phyloP scores from a whole-genome alignment of 1,140 invertebrate species.

The Homarus americanus region DNA sequence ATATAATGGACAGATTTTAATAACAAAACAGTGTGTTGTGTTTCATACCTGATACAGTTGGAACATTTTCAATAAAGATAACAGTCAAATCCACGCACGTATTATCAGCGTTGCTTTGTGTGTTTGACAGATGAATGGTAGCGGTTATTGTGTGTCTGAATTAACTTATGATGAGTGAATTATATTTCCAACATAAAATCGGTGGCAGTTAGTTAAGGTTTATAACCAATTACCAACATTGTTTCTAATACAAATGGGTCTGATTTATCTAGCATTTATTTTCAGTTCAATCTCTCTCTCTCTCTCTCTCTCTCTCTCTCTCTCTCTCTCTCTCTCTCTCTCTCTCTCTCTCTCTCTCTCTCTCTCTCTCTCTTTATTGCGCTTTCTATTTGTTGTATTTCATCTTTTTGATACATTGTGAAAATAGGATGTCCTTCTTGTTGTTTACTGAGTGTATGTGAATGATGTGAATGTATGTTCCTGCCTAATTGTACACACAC shows the following conservation, averaged over 20 bases:
- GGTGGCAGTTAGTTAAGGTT: neutral
- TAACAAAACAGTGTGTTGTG: neutral
- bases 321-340: too few species aligned
- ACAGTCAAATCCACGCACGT: neutral
- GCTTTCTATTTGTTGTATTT: too few species aligned
- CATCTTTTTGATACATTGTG: too few species aligned
- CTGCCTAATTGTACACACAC: too few species aligned
- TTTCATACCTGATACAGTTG: too few species aligned
- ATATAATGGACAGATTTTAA: neutral
- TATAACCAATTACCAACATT: neutral
- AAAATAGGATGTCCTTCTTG: too few species aligned
- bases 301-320: neutral
- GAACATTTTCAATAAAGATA: neutral
- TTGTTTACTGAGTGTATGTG: too few species aligned
- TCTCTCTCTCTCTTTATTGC: too few species aligned
- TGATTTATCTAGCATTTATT: neutral
- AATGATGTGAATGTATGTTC: too few species aligned
- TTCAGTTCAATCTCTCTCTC: neutral
- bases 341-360: too few species aligned
- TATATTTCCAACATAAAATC: neutral
- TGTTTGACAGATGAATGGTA: slow-evolving; percentile 3
- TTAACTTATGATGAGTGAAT: neutral
- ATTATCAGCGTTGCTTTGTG: slow-evolving; percentile 2
- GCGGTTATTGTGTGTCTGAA: neutral
- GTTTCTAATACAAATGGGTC: neutral